A percentile compares a stretch with the other conserved stretches of the same genome.
Conservation (phyloP, 2,113 vertebrate genomes). For the Azemiops feae region DNA sequence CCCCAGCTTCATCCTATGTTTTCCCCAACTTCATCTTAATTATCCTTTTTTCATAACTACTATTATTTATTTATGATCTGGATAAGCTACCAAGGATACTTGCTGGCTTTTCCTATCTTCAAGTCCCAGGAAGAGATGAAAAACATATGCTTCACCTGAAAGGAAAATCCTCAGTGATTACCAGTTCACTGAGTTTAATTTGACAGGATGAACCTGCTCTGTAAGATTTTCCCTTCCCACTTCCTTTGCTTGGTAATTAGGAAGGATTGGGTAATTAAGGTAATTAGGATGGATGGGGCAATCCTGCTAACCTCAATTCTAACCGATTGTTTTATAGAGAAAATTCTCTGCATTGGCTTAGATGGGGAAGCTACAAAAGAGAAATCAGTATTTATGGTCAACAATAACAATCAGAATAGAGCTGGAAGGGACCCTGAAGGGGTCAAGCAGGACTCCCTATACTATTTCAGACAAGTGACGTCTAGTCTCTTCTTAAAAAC, state of each 20-base stretch:
- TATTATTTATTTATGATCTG: not conserved
- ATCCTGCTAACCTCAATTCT: slow-evolving; percentile 52
- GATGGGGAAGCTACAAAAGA: slow-evolving; percentile 15
- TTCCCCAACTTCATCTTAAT: not conserved
- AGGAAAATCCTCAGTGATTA: slow-evolving; percentile 16
- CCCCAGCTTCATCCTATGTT: not conserved
- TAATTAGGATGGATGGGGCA: slow-evolving; percentile 25
- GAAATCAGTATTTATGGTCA: not conserved
- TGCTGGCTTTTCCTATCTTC: not conserved
- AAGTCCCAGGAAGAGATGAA: not conserved
- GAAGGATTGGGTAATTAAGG: slow-evolving; percentile 27
- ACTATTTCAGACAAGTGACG: no score
- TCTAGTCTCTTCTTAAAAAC: no score
- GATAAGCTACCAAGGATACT: not conserved
- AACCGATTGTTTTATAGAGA: slow-evolving; percentile 47
- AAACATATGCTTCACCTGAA: not conserved
- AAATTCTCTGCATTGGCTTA: slow-evolving; percentile 34
- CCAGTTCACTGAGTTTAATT: slow-evolving; percentile 1
- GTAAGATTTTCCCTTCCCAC: not conserved
- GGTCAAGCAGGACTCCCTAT: no score
- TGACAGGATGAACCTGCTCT: not conserved
- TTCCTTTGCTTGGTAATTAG: slow-evolving; percentile 38
- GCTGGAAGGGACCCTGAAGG: no score
- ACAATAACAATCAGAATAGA: no score
- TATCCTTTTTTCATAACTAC: not conserved